Percentiles rank a stretch among this genome's conserved stretches.
Evolutionary conservation across 2,797 vertebrate genomes (phyloP).

Genomic region (Labroides dimidiatus): DNA sequence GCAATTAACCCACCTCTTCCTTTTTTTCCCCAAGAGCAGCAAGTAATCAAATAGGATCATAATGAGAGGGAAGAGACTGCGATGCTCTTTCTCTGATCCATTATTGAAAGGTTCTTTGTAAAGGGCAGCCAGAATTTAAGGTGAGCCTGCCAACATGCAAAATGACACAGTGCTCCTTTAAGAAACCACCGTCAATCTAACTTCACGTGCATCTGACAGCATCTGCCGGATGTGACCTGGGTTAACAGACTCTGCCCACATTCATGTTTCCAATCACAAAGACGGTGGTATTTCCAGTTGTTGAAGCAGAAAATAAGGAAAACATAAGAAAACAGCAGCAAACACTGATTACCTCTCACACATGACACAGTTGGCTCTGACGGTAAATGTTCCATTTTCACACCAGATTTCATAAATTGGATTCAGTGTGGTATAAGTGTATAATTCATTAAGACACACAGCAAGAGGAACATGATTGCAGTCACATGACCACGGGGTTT

Average conservation of each 20-base stretch:
- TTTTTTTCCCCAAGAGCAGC: constrained; percentile 53
- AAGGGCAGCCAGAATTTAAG: constrained; percentile 60
- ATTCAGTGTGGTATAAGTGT: constrained; percentile 13
- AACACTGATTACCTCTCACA: constrained; percentile 9
- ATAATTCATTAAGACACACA: constrained; percentile 38
- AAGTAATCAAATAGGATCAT: constrained; percentile 69
- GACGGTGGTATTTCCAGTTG: neutral
- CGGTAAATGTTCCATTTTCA: constrained; percentile 23
- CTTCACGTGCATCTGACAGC: constrained; percentile 40
- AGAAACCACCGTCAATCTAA: constrained; percentile 43
- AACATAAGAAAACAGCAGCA: neutral
- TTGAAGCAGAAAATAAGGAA: neutral
- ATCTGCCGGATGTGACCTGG: constrained; percentile 49
- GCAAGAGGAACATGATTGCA: constrained; percentile 39
- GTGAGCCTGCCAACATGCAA: constrained; percentile 58
- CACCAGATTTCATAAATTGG: constrained; percentile 6
- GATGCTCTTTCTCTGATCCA: constrained; percentile 61
- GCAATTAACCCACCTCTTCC: constrained; percentile 74
- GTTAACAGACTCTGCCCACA: constrained; percentile 13
- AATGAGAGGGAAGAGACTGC: constrained; percentile 69
- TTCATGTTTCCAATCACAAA: constrained; percentile 31
- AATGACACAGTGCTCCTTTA: constrained; percentile 56
- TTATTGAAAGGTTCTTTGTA: constrained; percentile 67
- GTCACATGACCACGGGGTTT: constrained; percentile 49
- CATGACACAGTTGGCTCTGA: constrained; percentile 8